Evolutionary conservation across 2,113 vertebrate genomes (phyloP).

Genomic region (Zootoca vivipara): DNA sequence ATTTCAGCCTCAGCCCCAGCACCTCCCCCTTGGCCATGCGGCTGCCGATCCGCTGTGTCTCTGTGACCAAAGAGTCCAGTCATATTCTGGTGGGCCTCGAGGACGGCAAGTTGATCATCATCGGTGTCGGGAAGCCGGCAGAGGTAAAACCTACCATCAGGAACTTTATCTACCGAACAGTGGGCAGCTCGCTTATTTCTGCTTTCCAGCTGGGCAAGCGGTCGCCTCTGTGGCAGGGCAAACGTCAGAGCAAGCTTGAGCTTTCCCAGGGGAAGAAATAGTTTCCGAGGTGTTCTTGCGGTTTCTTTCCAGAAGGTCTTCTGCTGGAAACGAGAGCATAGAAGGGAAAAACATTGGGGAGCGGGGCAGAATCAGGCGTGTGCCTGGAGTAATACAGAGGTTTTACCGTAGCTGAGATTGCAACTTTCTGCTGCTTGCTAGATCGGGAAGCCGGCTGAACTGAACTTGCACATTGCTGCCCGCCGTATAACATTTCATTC

Average conservation of each 20-base stretch:
- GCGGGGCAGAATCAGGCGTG: slow-evolving; percentile 23
- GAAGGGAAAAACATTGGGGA: slow-evolving; percentile 30
- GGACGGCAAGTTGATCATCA: slow-evolving; percentile 96
- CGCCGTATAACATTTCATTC: background rate
- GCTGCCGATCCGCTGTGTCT: slow-evolving; percentile 89
- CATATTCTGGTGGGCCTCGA: slow-evolving; percentile 93
- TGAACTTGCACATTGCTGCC: background rate
- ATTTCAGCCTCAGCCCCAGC: slow-evolving; percentile 85
- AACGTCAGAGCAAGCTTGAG: slow-evolving; percentile 82
- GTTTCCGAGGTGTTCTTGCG: slow-evolving; percentile 48
- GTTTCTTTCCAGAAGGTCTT: slow-evolving; percentile 41
- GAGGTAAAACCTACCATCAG: slow-evolving; percentile 92
- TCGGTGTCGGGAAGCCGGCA: slow-evolving; percentile 93
- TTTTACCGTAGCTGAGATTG: slow-evolving; percentile 37
- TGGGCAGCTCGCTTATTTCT: slow-evolving; percentile 81
- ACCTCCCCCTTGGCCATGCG: slow-evolving; percentile 89
- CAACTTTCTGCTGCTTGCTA: slow-evolving; percentile 5
- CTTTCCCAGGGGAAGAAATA: slow-evolving; percentile 74
- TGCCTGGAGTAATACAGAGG: slow-evolving; percentile 63
- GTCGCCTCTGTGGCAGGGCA: slow-evolving; percentile 83
- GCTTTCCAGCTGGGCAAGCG: slow-evolving; percentile 82
- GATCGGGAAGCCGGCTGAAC: background rate
- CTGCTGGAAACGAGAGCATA: slow-evolving; percentile 38
- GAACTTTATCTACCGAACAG: slow-evolving; percentile 85
- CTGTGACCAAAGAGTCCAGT: slow-evolving; percentile 93